Base-by-base conservation (phyloP, 1,140 invertebrate species). In the Conus ventricosus region DNA sequence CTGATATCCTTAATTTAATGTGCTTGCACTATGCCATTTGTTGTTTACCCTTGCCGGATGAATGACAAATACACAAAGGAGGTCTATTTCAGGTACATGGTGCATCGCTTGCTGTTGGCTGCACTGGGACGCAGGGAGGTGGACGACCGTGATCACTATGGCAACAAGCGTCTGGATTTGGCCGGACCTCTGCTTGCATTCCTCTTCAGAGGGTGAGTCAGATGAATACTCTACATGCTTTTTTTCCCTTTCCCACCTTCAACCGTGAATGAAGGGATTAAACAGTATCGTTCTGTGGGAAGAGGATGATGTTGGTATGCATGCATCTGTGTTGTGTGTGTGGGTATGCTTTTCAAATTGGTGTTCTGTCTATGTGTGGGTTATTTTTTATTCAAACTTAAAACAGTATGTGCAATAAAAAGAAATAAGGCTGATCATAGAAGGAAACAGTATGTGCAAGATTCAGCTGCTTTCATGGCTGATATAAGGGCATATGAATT, bases 61-160 rank as follows among this genome's bases (percentile, higher is more conserved):
- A n/a, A 23, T 71, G 15, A 71, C 15, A 5, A 80, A 25, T 80
- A 80, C 27, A 80, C 6, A 4, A 3, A 71, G 67, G 80, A 71
- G 67, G 80, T 85, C 83, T 25, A 82, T 90, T 90, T 78, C 88
- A 97, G 97, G 15, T 99, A 99, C 94, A 99, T 99, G 99, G 99
- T 99, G 0, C 99, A 99, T 95, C 96, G 99, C 90, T 95, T 99
- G 81, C 95, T 99, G 20, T 95, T 99, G 85, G 98, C 99, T 83
- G 98, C 99, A 15, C 95, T 99, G n/a, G 99, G 99, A 87, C 96
- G 99, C 25, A 96, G 99, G 92, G 99, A 99, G 95, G 96, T 99
- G 51, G 99, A 99, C 95, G 99, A 99, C 96, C 96, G 99, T 94
- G 99, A 99, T 99, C 99, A 99, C 94, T 99, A 99, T 95, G 99